Evolutionary conservation across 2,888 invertebrate species (phyloP).

Genomic region (Chrysolina oricalcia): DNA sequence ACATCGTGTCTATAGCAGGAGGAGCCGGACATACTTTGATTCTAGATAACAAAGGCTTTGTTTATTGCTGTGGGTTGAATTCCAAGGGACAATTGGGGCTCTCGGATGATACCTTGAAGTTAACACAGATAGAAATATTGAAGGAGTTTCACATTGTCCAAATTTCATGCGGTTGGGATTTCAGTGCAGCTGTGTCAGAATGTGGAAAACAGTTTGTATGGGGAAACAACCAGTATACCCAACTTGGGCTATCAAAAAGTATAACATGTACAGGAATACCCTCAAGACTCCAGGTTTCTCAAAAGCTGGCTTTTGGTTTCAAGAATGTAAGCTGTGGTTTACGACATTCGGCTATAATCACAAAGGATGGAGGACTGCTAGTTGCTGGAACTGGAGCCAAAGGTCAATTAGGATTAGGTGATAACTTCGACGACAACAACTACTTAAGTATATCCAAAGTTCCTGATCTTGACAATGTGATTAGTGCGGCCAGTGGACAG

Average conservation of each 20-base stretch:
- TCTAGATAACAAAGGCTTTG: conserved; percentile 78
- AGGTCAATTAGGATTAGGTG: conserved; percentile 79
- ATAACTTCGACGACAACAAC: conserved; percentile 69
- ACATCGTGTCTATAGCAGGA: conserved; percentile 79
- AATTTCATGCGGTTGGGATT: conserved; percentile 88
- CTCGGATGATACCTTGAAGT: conserved; percentile 72
- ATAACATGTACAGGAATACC: conserved; percentile 71
- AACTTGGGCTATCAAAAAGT: conserved; percentile 78
- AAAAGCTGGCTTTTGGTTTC: conserved; percentile 73
- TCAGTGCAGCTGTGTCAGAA: conserved; percentile 82
- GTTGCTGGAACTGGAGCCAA: conserved; percentile 80
- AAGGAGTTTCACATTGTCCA: conserved; percentile 75
- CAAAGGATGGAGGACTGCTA: conserved; percentile 77
- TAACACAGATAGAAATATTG: conserved; percentile 77
- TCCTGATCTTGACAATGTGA: conserved; percentile 74
- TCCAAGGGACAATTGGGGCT: conserved; percentile 82
- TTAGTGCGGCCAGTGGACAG: conserved; percentile 85
- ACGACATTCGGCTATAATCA: conserved; percentile 80
- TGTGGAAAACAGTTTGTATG: conserved; percentile 83
- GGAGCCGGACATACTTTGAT: conserved; percentile 87
- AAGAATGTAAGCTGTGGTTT: conserved; percentile 79
- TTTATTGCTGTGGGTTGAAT: conserved; percentile 88
- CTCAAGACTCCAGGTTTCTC: conserved; percentile 69
- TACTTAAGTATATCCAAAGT: conserved; percentile 74
- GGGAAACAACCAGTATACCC: conserved; percentile 88